These are phyloP conservation scores for Stegophylla sp. DNA, from an alignment of 2,888 invertebrate species.

Conservation along the genomic window DNA sequence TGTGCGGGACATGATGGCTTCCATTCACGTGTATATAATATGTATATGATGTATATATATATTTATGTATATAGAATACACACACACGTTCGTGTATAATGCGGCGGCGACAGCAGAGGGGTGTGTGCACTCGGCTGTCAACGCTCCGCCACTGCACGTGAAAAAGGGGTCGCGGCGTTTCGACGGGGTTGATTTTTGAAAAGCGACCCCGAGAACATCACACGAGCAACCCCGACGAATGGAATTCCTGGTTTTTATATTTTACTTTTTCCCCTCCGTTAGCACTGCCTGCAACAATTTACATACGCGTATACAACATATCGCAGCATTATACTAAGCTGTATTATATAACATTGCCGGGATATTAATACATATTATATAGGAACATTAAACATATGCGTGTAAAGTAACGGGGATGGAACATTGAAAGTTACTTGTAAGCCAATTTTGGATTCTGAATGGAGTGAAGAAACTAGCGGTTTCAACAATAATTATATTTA, in stretches of 20 bases:
- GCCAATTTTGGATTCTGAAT: too few relatives aligned
- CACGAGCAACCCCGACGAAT: slow-evolving; percentile 38
- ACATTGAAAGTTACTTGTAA: too few relatives aligned
- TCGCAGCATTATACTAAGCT: too few relatives aligned
- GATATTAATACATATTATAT: neutral
- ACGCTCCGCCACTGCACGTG: slow-evolving; percentile 46
- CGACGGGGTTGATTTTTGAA: slow-evolving; percentile 57
- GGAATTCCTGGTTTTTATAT: slow-evolving; percentile 36
- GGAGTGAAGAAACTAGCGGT: too few relatives aligned
- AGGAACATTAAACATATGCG: too few relatives aligned
- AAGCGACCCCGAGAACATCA: slow-evolving; percentile 48
- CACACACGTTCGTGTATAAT: neutral
- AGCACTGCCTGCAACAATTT: neutral
- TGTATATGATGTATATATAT: neutral
- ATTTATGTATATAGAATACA: too few relatives aligned
- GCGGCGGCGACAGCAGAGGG: slow-evolving; percentile 14
- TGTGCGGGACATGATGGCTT: slow-evolving; percentile 54
- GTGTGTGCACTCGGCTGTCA: slow-evolving; percentile 49
- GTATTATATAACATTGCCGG: neutral
- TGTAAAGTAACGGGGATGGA: too few relatives aligned
- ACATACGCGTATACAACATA: neutral
- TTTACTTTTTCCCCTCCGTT: neutral
- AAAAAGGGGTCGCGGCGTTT: slow-evolving; percentile 46
- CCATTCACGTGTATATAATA: slow-evolving; percentile 8
- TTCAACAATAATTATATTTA: too few relatives aligned